Base-by-base conservation (phyloP, 2,113 vertebrate species). In the Physeter macrocephalus region DNA sequence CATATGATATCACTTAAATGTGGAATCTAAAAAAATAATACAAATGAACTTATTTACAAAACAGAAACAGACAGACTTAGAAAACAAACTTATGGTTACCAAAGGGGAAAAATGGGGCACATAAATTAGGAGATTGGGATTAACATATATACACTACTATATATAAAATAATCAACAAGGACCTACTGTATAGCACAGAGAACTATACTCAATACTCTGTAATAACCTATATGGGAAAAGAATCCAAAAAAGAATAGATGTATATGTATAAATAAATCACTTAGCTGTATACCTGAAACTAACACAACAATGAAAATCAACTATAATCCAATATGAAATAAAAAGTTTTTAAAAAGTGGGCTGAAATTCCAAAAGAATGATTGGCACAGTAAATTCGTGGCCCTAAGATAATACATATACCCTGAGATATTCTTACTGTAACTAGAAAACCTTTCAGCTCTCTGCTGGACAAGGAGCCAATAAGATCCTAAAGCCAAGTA, bases 351-450 rank as follows among this genome's bases (percentile, higher is more conserved):
- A 6, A 52, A 78, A 78, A 78, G 20, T 57, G 13, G 49, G 52
- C 34, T 87, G 34, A 39, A 64, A 87, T 43, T 8, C 7, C 13
- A 59, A 80, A 29, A 90, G 72, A n/a, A n/a, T 66, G 15, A 84
- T 41, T 66, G 31, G 15, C 43, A 43, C 1, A 61, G 23, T 5
- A 80, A 64, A 46, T 2, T 34, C 17, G n/a, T 86, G 52, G 21
- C 1, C 31, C 7, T 23, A 49, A 43, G 8, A 9, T n/a, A 11
- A 77, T 9, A 66, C 8, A 1, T 10, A 74, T 23, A 49, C n/a
- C 2, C 21, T 39, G 18, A n/a, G 20, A 13, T 57, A 4, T 8
- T 72, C 1, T 15, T 64, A 5, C 1, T 17, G 17, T 3, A n/a
- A 27, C 20, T n/a, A 59, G 17, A 34, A 93, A 82, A 20, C 0